Evolutionary conservation across 2,797 vertebrate species (phyloP).

Genomic region (Neosilurus mollespiculum): DNA sequence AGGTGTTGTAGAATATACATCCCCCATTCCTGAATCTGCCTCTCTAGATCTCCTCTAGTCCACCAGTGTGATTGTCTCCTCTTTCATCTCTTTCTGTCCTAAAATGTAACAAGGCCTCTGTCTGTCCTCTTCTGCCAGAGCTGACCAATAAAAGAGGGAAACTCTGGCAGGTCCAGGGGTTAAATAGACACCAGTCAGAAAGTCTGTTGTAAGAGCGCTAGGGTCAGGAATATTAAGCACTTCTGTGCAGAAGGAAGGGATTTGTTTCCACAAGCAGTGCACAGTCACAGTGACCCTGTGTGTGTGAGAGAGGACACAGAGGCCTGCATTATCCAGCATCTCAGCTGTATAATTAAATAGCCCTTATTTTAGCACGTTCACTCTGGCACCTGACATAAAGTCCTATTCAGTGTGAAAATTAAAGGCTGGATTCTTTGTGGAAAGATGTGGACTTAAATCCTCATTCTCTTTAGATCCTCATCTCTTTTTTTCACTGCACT

Average conservation of each 20-base stretch:
- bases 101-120: conserved; percentile 28
- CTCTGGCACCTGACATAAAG: conserved; percentile 38
- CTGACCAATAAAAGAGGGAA: conserved; percentile 28
- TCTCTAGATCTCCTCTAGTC: neutral
- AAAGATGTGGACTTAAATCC: neutral
- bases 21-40: neutral
- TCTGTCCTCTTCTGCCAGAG: conserved; percentile 25
- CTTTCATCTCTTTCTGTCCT: neutral
- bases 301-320: conserved; percentile 38
- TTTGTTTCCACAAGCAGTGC: conserved; percentile 49
- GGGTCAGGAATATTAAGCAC: conserved; percentile 53
- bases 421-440: neutral
- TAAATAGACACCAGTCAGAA: conserved; percentile 42
- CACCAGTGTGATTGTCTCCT: neutral
- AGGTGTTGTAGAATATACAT: neutral
- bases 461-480: too few species aligned
- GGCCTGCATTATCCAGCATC: conserved; percentile 37
- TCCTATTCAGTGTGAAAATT: conserved; percentile 31
- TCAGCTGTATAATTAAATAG: conserved; percentile 42
- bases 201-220: conserved; percentile 8
- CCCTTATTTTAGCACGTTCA: conserved; percentile 40
- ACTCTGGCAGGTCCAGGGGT: conserved; percentile 26
- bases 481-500: neutral
- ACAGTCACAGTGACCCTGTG: conserved; percentile 38
- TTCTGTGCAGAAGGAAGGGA: conserved; percentile 43